Evolutionary conservation across 2,888 invertebrate genomes (phyloP).

Genomic region (Spilosoma lubricipeda): DNA sequence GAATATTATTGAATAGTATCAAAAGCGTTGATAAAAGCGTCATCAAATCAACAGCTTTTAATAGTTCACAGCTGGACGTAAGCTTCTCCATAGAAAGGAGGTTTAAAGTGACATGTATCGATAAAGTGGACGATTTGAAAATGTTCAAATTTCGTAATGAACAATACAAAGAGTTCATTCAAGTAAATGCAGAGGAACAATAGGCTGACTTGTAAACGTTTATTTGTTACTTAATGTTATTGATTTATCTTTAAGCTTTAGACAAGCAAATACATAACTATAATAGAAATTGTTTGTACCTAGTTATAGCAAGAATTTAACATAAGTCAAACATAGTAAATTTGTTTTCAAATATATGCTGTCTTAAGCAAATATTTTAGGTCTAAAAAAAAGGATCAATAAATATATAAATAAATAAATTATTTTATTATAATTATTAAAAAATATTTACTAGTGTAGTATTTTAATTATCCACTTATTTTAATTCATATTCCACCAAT

Average conservation of each 20-base stretch:
- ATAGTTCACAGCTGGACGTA: too few species aligned
- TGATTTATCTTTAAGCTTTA: slow-evolving; percentile 50
- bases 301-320: background rate
- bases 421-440: too few species aligned
- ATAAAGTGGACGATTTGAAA: slow-evolving; percentile 49
- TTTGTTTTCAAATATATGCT: background rate
- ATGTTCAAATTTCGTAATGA: slow-evolving; percentile 45
- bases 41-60: background rate
- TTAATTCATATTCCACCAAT: background rate
- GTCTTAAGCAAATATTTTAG: background rate
- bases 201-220: slow-evolving; percentile 52
- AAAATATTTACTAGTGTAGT: too few species aligned
- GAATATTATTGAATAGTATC: too few species aligned
- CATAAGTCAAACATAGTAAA: background rate
- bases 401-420: too few species aligned
- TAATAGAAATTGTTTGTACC: slow-evolving; percentile 17
- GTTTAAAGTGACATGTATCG: slow-evolving; percentile 37
- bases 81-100: too few species aligned
- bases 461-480: background rate
- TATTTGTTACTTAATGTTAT: slow-evolving; percentile 54
- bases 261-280: slow-evolving; percentile 39
- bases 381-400: background rate
- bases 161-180: slow-evolving; percentile 56
- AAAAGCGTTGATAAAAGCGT: slow-evolving; percentile 36
- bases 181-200: slow-evolving; percentile 54